Evolutionary conservation across 2,797 vertebrate species (phyloP).

Genomic region (Bufotes viridis): DNA sequence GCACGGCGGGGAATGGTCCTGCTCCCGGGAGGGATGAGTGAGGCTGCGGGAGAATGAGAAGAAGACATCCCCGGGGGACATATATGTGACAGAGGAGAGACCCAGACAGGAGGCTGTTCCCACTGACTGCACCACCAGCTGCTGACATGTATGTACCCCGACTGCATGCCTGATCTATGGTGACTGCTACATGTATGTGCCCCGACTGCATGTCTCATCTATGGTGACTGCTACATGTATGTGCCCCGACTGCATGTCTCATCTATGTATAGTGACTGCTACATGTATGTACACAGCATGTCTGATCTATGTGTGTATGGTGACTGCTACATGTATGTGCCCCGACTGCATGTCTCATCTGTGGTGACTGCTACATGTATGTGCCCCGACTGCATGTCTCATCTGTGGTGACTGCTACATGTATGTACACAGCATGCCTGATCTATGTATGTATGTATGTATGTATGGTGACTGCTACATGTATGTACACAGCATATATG

Average conservation of each 20-base stretch:
- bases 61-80: slow-evolving; percentile 25
- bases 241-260: not conserved
- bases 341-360: not conserved
- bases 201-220: slow-evolving; percentile 15
- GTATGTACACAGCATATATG: not conserved
- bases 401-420: not conserved
- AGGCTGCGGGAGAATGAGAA: slow-evolving; percentile 16
- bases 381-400: not conserved
- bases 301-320: not conserved
- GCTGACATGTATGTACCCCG: slow-evolving; percentile 29
- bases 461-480: not conserved
- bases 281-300: not conserved
- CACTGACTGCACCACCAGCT: slow-evolving; percentile 7
- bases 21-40: slow-evolving; percentile 40
- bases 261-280: not conserved
- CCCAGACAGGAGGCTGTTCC: slow-evolving; percentile 25
- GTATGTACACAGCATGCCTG: not conserved
- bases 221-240: not conserved
- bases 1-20: slow-evolving; percentile 10
- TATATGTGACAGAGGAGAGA: not conserved
- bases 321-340: not conserved
- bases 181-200: not conserved
- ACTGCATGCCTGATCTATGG: not conserved
- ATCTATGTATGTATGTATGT: not conserved
- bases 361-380: not conserved